These are phyloP conservation scores for Dinomys branickii DNA, from an alignment of 2,113 vertebrate species.

Conservation along the genomic window DNA sequence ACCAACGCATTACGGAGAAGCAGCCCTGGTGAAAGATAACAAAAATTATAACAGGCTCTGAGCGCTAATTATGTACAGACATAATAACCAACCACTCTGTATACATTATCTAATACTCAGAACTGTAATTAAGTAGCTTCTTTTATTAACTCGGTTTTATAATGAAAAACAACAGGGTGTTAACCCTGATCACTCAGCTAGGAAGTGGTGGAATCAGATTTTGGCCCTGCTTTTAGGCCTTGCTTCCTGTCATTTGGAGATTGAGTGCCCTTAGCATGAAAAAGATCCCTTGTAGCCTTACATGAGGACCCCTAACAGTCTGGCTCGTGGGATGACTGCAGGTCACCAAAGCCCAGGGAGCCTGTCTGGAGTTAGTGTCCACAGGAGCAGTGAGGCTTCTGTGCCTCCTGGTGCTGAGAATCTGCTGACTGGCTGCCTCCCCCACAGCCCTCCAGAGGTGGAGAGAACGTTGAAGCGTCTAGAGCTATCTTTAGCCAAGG, in stretches of 20 bases:
- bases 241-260: background rate
- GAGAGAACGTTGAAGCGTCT: background rate
- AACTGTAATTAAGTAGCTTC: slow-evolving; percentile 46
- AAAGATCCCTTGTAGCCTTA: background rate
- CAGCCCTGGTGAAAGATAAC: slow-evolving; percentile 55
- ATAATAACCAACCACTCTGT: slow-evolving; percentile 44
- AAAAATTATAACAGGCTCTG: slow-evolving; percentile 60
- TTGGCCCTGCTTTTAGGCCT: background rate
- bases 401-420: background rate
- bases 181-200: slow-evolving; percentile 32
- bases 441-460: background rate
- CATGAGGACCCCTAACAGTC: background rate
- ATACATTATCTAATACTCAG: slow-evolving; percentile 57
- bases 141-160: slow-evolving; percentile 70
- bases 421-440: background rate
- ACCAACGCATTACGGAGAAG: slow-evolving; percentile 45
- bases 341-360: slow-evolving; percentile 36
- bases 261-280: background rate
- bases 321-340: slow-evolving; percentile 10
- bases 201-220: slow-evolving; percentile 24
- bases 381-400: background rate
- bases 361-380: background rate
- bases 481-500: background rate
- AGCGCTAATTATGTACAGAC: slow-evolving; percentile 66
- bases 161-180: background rate